These are phyloP conservation scores for Hemichromis elongatus DNA, from an alignment of 2,113 vertebrate species.

Conservation along the genomic window DNA sequence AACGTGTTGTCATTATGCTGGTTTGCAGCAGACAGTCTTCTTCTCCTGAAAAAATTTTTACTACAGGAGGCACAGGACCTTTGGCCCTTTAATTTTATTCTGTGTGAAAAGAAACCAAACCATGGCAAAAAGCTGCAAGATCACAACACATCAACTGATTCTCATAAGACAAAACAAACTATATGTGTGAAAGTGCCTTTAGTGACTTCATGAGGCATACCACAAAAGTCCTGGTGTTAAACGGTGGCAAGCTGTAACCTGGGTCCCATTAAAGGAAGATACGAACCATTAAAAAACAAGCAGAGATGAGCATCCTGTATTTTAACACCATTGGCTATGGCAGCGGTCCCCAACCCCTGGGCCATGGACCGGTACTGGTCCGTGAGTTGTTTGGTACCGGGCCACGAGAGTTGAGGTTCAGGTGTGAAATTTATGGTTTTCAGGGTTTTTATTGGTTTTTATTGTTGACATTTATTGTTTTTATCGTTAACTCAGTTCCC, in stretches of 20 bases:
- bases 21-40: background rate
- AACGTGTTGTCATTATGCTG: background rate
- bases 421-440: no score
- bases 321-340: background rate
- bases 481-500: no score
- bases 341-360: no score
- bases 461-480: no score
- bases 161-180: background rate
- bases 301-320: background rate
- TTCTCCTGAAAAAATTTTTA: background rate
- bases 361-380: no score
- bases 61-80: no score
- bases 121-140: background rate
- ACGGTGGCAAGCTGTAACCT: background rate
- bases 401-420: no score
- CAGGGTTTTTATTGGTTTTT: no score
- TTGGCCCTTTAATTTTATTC: background rate
- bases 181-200: background rate
- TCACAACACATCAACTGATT: background rate
- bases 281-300: background rate
- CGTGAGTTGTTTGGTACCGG: no score
- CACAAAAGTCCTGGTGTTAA: background rate
- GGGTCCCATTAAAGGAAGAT: background rate
- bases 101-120: background rate
- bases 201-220: rapidly evolving